Percentiles rank a stretch among this genome's conserved stretches.
Conservation (phyloP, 2,888 invertebrate genomes). For the Cybosia mesomella region DNA sequence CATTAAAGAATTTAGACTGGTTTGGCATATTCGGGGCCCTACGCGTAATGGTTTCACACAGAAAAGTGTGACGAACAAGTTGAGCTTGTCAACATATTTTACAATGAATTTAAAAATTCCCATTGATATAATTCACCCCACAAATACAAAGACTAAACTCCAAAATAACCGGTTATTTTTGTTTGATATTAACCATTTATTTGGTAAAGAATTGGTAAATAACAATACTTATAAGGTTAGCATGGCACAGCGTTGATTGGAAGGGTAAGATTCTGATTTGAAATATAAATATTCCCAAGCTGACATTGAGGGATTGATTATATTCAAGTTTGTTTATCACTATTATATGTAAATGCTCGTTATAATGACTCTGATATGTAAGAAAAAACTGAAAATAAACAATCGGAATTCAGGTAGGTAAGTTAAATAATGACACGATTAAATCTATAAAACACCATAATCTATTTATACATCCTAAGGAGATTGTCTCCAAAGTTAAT, state of each 20-base stretch:
- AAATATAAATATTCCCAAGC: background rate
- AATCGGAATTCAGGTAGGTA: no score
- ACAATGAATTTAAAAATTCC: background rate
- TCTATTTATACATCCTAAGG: no score
- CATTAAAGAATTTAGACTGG: no score
- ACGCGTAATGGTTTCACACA: background rate
- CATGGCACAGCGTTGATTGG: background rate
- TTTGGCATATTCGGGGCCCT: background rate
- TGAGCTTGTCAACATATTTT: background rate
- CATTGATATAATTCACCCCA: slow-evolving; percentile 11
- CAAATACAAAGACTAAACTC: background rate
- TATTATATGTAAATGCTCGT: no score
- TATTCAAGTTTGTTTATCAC: background rate
- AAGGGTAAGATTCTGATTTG: slow-evolving; percentile 6
- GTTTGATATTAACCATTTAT: slow-evolving; percentile 6
- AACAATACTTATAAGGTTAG: background rate
- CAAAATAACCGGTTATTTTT: slow-evolving; percentile 10
- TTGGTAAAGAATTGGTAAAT: background rate
- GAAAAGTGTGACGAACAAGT: background rate
- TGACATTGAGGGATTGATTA: slow-evolving; percentile 1
- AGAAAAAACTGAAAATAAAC: no score
- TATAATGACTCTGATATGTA: no score
- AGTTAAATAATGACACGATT: no score
- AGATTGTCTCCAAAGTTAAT: no score
- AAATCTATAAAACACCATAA: no score